phyloP scores from a whole-genome alignment of 2,888 invertebrate genomes.

The Seira musarum region DNA sequence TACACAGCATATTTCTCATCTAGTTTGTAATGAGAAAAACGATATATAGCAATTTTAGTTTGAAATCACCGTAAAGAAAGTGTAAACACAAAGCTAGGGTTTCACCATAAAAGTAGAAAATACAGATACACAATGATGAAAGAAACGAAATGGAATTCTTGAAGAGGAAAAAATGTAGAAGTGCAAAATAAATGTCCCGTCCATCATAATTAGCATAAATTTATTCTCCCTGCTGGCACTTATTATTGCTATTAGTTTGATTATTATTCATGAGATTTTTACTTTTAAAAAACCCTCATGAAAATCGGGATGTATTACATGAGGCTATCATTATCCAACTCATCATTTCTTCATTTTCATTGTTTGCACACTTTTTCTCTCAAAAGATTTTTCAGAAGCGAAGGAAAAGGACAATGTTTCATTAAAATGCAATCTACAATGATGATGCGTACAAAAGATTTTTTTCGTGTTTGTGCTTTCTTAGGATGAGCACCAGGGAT shows the following conservation, averaged over 20 bases:
- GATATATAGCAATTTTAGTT: no score
- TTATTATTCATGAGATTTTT: slow-evolving; percentile 57
- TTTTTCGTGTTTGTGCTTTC: background rate
- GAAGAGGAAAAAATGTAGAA: background rate
- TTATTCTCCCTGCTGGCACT: slow-evolving; percentile 58
- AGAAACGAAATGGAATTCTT: slow-evolving; percentile 10
- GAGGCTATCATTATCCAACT: slow-evolving; percentile 3
- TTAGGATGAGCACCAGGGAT: background rate
- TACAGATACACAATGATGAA: background rate
- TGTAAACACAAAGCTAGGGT: no score
- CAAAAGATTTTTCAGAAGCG: background rate
- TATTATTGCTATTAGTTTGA: slow-evolving; percentile 56
- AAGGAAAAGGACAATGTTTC: slow-evolving; percentile 5
- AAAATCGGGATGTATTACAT: slow-evolving; percentile 36
- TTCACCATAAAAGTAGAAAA: background rate
- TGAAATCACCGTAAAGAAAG: no score
- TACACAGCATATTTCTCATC: background rate
- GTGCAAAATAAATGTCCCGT: slow-evolving; percentile 44
- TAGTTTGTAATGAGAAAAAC: no score
- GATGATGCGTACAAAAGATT: background rate
- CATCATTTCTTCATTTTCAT: slow-evolving; percentile 11
- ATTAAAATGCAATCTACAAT: slow-evolving; percentile 46
- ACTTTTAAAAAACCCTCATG: slow-evolving; percentile 6
- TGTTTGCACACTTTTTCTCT: slow-evolving; percentile 4
- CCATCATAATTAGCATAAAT: slow-evolving; percentile 56